Evolutionary conservation across 2,888 invertebrate genomes (phyloP).

Genomic region (Cryptocephalus primarius): DNA sequence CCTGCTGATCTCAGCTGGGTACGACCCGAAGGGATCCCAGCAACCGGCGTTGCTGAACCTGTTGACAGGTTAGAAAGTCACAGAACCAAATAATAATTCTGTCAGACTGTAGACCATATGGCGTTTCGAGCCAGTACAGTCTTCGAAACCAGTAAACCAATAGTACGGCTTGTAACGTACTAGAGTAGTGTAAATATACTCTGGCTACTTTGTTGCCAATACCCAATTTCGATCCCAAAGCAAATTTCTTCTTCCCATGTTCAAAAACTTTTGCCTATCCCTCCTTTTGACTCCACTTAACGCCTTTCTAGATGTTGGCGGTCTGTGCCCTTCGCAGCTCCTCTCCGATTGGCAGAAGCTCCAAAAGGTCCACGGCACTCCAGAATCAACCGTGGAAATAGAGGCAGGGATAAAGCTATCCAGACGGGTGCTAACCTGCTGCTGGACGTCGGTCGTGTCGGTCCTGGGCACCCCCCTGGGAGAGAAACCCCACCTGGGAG

Average conservation of each 20-base stretch:
- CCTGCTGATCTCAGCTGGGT: constrained; percentile 58
- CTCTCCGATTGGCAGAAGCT: constrained; percentile 79
- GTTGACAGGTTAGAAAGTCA: constrained; percentile 49
- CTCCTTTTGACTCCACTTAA: too few species aligned
- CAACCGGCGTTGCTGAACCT: constrained; percentile 62
- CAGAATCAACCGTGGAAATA: constrained; percentile 57
- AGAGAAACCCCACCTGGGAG: constrained; percentile 32
- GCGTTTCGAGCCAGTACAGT: too few species aligned
- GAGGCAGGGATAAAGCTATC: constrained; percentile 72
- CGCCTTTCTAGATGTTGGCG: constrained; percentile 60
- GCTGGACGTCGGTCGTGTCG: constrained; percentile 86
- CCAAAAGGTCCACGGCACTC: constrained; percentile 60
- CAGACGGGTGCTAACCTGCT: constrained; percentile 71
- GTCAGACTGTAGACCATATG: too few species aligned
- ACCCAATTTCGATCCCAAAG: too few species aligned
- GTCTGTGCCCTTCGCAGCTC: constrained; percentile 71
- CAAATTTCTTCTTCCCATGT: too few species aligned
- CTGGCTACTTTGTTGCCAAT: too few species aligned
- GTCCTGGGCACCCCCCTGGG: constrained; percentile 72
- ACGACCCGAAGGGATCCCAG: constrained; percentile 43
- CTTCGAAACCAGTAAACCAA: too few species aligned
- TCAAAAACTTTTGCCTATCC: too few species aligned
- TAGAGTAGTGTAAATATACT: too few species aligned
- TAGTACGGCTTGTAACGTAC: too few species aligned
- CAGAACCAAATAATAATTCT: neutral